These are phyloP conservation scores for Physella acuta DNA, from an alignment of 1,140 invertebrate genomes.

Conservation along the genomic window DNA sequence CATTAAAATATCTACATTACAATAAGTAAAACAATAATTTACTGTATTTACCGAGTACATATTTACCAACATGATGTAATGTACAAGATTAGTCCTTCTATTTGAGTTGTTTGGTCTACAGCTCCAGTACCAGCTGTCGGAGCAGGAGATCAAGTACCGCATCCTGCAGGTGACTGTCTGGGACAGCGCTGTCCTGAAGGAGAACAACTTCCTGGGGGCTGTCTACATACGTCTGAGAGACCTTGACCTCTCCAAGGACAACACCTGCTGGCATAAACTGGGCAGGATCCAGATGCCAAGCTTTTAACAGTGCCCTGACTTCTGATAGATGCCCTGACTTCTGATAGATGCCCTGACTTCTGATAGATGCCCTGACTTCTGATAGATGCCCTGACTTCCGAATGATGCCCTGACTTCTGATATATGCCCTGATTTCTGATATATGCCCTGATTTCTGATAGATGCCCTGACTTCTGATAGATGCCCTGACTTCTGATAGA, in stretches of 20 bases:
- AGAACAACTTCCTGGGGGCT: conserved; percentile 92
- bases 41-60: too few species aligned
- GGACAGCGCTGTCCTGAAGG: conserved; percentile 92
- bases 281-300: conserved; percentile 46
- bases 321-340: neutral
- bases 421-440: neutral
- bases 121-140: conserved; percentile 84
- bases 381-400: neutral
- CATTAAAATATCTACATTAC: too few species aligned
- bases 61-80: too few species aligned
- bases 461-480: too few species aligned
- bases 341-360: neutral
- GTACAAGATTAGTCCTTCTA: too few species aligned
- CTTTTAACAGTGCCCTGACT: conserved; percentile 4
- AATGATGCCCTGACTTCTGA: neutral
- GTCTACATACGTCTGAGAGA: conserved; percentile 72
- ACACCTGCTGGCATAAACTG: conserved; percentile 63
- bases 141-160: conserved; percentile 76
- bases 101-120: too few species aligned
- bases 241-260: conserved; percentile 77
- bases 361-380: neutral
- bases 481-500: neutral
- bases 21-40: too few species aligned
- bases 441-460: too few species aligned
- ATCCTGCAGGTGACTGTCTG: conserved; percentile 88